Base-by-base conservation (phyloP, 2,113 vertebrate species). In the Phalacrocorax brasilianus region DNA sequence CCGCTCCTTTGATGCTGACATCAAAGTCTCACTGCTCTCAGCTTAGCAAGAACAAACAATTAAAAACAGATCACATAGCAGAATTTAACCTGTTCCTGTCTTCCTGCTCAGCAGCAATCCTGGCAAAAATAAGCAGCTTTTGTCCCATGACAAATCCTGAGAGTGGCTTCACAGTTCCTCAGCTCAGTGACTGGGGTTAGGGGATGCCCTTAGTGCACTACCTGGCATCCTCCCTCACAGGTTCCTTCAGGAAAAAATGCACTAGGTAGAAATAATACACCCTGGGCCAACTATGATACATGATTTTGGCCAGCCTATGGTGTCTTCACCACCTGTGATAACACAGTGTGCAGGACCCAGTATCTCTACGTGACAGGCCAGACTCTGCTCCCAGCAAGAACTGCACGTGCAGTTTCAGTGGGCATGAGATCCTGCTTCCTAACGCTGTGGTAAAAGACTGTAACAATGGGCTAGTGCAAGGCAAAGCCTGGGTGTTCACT, bases 371-470 rank as follows among this genome's bases (percentile, higher is more conserved):
- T 7, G 52, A 47, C 53, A 77, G 35, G 12, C 33, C 53, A 89
- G 21, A 23, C 32, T 33, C 30, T 49, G 74, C 56, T 52, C 28
- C n/a, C 84, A 86, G 14, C 8, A 75, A 50, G 47, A 89, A 65
- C 44, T 7, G 4, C 1, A 0, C 1, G 5, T n/a, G 28, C 22
- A 42, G 38, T 33, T 82, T 24, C 56, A 68, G 59, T 3, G 2
- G 26, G 35, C 28, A 50, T 0, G 0, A 61, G 63, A 80, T 28
- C 58, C 40, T 13, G 19, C 58, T 71, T 63, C 26, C 47, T n/a
- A 61, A 42, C 0, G 0, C 28, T 61, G 44, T 1, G 1, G 7
- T 40, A 49, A 44, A 62, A 30, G 21, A 32, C 8, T 1, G 0
- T 21, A 75, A 28, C 20, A 18, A 61, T 0, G 21, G 32, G 15